These are phyloP conservation scores for Procavia capensis DNA, from an alignment of 2,113 vertebrate genomes.

Conservation along the genomic window DNA sequence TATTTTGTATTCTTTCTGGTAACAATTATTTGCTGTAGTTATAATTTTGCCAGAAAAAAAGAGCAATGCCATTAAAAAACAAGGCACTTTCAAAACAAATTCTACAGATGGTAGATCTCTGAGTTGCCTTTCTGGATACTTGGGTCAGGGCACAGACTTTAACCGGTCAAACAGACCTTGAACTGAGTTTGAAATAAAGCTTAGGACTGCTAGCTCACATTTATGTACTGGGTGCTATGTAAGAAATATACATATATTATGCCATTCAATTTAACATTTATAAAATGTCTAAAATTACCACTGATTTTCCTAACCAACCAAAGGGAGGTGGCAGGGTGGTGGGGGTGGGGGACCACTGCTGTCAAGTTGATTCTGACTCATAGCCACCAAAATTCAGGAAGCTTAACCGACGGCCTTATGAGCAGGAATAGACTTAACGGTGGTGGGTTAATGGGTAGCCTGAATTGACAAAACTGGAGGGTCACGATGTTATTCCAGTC, in stretches of 20 bases:
- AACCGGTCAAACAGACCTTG: neutral
- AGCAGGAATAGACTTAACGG: too few relatives aligned
- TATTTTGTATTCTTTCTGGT: neutral
- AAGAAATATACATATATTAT: neutral
- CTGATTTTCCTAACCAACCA: neutral
- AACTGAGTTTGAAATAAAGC: neutral
- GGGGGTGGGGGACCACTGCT: too few relatives aligned
- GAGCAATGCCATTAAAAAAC: neutral
- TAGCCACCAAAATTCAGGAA: too few relatives aligned
- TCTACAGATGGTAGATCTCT: neutral
- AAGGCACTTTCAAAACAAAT: neutral
- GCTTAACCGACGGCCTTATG: too few relatives aligned
- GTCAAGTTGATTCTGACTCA: too few relatives aligned
- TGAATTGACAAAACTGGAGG: neutral
- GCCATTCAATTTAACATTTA: slow-evolving; percentile 1
- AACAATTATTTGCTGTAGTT: neutral
- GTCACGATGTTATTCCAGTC: neutral
- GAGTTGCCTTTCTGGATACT: neutral
- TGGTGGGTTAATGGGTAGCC: neutral
- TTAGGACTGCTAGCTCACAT: neutral
- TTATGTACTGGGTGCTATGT: neutral
- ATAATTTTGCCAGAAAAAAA: neutral
- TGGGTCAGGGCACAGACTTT: neutral
- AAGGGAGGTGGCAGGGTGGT: too few relatives aligned
- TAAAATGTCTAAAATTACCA: neutral